phyloP scores from a whole-genome alignment of 2,113 vertebrate genomes.

The Tinamus guttatus region DNA sequence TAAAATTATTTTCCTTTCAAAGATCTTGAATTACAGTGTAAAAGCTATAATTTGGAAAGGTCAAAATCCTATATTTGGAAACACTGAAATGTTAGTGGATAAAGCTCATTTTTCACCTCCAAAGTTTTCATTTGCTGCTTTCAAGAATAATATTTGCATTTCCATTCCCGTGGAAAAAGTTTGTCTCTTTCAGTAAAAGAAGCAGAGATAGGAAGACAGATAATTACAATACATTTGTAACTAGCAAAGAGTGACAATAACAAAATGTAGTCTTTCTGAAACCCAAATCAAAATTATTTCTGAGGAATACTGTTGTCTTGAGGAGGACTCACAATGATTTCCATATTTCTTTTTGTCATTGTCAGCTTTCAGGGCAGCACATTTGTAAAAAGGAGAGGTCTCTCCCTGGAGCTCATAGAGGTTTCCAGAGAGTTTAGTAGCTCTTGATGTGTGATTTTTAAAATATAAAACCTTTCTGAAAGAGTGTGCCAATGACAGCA shows the following conservation, averaged over 20 bases:
- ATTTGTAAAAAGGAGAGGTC: neutral
- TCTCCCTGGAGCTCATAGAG: neutral
- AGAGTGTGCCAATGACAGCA: neutral
- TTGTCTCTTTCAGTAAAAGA: neutral
- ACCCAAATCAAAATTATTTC: neutral
- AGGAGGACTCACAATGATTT: neutral
- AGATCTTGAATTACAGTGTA: neutral
- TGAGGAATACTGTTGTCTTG: neutral
- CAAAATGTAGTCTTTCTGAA: conserved; percentile 44
- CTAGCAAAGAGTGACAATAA: neutral
- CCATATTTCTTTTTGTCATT: neutral
- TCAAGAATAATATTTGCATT: conserved; percentile 58
- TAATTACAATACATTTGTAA: neutral
- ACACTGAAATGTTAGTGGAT: neutral
- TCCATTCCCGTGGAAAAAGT: neutral
- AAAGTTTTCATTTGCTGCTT: conserved; percentile 3
- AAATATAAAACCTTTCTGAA: conserved; percentile 14
- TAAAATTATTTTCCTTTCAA: conserved; percentile 29
- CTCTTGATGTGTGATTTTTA: neutral
- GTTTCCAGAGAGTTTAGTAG: neutral
- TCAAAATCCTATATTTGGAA: conserved; percentile 16
- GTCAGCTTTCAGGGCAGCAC: conserved; percentile 7
- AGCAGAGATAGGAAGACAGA: neutral
- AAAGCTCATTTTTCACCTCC: conserved; percentile 20
- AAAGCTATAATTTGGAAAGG: conserved; percentile 42